Percentiles rank a stretch among this genome's conserved stretches.
Conservation (phyloP, 1,140 invertebrate species). For the Drosophila seguyi region DNA sequence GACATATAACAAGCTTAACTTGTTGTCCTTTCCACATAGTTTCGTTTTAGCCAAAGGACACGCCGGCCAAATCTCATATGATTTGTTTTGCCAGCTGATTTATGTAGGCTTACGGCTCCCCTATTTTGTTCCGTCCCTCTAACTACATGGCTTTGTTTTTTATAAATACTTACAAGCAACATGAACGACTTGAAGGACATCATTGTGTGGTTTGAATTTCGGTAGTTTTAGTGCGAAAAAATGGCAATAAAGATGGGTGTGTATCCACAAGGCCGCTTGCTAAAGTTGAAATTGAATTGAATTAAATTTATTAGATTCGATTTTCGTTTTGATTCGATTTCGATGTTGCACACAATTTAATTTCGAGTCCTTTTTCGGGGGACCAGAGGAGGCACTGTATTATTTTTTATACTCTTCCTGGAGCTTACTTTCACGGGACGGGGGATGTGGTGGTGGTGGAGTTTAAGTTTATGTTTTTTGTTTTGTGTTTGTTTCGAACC, state of each 20-base stretch:
- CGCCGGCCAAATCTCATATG: conserved; percentile 52
- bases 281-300: conserved; percentile 50
- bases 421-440: conserved; percentile 31
- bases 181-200: conserved; percentile 74
- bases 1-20: conserved; percentile 75
- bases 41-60: conserved; percentile 29
- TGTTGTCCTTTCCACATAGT: conserved; percentile 59
- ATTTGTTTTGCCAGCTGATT: conserved; percentile 69
- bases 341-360: conserved; percentile 16
- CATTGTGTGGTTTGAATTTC: conserved; percentile 60
- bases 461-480: conserved; percentile 10
- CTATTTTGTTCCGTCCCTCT: neutral
- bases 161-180: conserved; percentile 74
- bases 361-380: conserved; percentile 18
- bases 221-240: conserved; percentile 18
- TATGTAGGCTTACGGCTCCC: conserved; percentile 62
- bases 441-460: conserved; percentile 12
- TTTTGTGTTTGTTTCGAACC: conserved; percentile 34
- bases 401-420: neutral
- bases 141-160: conserved; percentile 26
- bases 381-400: conserved; percentile 2
- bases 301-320: conserved; percentile 48
- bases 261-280: conserved; percentile 47
- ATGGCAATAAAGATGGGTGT: conserved; percentile 43
- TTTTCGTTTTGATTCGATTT: conserved; percentile 15